These are phyloP conservation scores for Platyscapa corneri DNA, from an alignment of 1,140 invertebrate species.

Conservation along the genomic window DNA sequence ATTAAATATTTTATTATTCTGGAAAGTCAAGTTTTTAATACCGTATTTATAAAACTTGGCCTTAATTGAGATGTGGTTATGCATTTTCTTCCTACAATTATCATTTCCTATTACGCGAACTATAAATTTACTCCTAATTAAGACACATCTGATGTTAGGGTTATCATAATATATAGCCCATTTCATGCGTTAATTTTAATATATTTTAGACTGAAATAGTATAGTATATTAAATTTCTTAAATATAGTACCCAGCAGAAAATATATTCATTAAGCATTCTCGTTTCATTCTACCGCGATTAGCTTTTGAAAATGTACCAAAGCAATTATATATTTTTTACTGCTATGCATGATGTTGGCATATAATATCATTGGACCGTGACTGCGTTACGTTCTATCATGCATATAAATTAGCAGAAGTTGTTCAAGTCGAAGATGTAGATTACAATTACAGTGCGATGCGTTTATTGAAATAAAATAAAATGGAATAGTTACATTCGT, in stretches of 20 bases:
- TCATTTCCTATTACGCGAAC: not conserved
- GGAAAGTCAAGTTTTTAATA: not conserved
- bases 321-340: not conserved
- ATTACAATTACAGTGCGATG: not conserved
- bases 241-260: not conserved
- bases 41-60: not conserved
- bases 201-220: not conserved
- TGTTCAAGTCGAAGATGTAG: not conserved
- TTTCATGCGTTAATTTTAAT: slow-evolving; percentile 26
- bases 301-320: not conserved
- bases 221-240: not conserved
- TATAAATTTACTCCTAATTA: slow-evolving; percentile 36
- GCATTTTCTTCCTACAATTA: slow-evolving; percentile 15
- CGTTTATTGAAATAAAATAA: not conserved
- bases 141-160: slow-evolving; percentile 7
- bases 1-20: slow-evolving; percentile 6
- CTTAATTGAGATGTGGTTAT: not conserved
- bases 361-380: too few relatives aligned
- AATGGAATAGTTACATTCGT: not conserved
- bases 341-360: not conserved
- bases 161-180: not conserved
- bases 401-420: not conserved
- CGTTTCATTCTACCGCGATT: not conserved
- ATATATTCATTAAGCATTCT: not conserved
- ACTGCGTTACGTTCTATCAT: not conserved